A percentile compares a stretch with the other conserved stretches of the same genome.
phyloP scores from a whole-genome alignment of 2,113 vertebrate species.

The cattle (Bos taurus) region DNA sequence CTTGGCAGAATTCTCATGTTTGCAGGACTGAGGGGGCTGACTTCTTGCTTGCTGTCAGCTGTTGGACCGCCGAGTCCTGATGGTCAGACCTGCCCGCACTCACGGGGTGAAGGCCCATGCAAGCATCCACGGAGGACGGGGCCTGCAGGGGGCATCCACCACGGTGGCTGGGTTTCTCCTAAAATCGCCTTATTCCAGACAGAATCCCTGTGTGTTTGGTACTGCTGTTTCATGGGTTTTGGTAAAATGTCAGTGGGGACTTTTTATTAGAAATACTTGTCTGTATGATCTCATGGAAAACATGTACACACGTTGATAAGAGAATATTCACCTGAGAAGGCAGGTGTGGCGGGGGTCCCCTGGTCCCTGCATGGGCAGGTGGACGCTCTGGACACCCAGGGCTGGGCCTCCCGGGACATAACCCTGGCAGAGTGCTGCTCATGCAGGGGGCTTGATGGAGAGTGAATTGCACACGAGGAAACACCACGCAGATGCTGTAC shows the following conservation, averaged over 20 bases:
- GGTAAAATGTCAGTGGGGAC: not conserved
- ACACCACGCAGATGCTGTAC: not conserved
- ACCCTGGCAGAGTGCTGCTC: not conserved
- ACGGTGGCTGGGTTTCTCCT: not conserved
- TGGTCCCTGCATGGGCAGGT: not conserved
- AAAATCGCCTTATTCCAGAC: not conserved
- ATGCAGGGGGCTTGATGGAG: not conserved
- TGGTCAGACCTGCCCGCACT: not conserved
- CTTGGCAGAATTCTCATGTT: not conserved
- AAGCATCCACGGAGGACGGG: not conserved
- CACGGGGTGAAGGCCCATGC: not conserved
- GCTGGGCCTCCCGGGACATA: not conserved
- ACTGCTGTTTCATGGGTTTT: not conserved
- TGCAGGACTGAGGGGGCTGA: not conserved
- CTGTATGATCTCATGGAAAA: not conserved
- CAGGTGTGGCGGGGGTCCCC: not conserved
- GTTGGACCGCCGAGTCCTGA: accelerated
- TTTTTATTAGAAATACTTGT: not conserved
- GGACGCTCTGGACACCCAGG: not conserved
- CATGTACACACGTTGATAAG: not conserved
- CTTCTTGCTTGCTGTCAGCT: not conserved
- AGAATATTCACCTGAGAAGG: not conserved
- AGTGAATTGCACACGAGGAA: not conserved
- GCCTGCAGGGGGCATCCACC: not conserved
- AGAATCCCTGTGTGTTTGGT: not conserved